Evolutionary conservation across 2,797 vertebrate species (phyloP).

Genomic region (Tinamus major): DNA sequence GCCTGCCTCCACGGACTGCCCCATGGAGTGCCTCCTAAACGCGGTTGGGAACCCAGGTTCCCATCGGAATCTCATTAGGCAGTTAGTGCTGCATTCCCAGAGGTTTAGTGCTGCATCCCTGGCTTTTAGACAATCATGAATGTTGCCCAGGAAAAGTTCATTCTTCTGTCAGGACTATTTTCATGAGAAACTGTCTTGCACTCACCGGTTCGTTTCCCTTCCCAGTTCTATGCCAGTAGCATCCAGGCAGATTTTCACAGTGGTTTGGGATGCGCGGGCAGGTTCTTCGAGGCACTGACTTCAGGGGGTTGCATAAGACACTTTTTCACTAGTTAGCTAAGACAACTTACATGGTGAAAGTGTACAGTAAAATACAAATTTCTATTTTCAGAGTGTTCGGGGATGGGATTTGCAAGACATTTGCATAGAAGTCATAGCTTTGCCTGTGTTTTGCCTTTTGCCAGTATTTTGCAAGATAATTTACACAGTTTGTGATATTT

Average conservation of each 20-base stretch:
- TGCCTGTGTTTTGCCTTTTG: slow-evolving; percentile 12
- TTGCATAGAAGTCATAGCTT: not conserved
- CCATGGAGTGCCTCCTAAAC: not conserved
- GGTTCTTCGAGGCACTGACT: slow-evolving; percentile 20
- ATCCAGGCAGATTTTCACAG: not conserved
- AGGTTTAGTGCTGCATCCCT: not conserved
- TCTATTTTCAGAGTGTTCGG: slow-evolving; percentile 21
- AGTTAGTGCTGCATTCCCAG: not conserved
- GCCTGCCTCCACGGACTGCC: not conserved
- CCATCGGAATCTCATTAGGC: not conserved
- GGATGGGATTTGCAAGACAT: slow-evolving; percentile 1
- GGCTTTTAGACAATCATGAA: not conserved
- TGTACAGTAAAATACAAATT: slow-evolving; percentile 8
- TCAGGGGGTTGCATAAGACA: not conserved
- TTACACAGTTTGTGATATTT: slow-evolving; percentile 18
- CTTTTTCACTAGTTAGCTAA: slow-evolving; percentile 25
- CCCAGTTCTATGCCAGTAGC: not conserved
- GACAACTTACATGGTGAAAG: not conserved
- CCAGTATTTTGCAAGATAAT: not conserved
- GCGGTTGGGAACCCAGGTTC: not conserved
- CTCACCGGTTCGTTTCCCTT: not conserved
- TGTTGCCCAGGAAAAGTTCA: not conserved
- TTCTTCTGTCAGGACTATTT: slow-evolving; percentile 17
- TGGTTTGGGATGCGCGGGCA: not conserved
- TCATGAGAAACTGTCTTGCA: slow-evolving; percentile 11